These are phyloP conservation scores for Autographa pulchrina DNA, from an alignment of 2,888 invertebrate species.

Conservation along the genomic window DNA sequence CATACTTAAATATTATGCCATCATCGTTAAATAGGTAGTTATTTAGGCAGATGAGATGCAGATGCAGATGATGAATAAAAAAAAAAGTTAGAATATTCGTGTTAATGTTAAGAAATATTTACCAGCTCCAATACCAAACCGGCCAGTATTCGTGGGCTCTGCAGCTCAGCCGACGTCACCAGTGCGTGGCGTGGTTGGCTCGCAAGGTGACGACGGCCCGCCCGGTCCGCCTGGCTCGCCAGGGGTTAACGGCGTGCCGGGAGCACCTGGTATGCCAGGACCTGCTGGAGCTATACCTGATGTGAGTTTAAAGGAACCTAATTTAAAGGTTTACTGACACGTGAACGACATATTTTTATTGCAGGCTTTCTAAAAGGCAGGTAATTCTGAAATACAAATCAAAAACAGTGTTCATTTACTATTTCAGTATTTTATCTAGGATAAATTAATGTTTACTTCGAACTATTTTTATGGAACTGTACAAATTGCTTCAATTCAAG, in stretches of 20 bases:
- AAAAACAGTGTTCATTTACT: background rate
- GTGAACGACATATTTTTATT: too few species aligned
- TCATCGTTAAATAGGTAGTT: too few species aligned
- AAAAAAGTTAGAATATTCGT: too few species aligned
- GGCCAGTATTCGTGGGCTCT: slow-evolving; percentile 56
- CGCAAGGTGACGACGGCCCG: slow-evolving; percentile 88
- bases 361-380: too few species aligned
- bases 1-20: too few species aligned
- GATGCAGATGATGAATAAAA: too few species aligned
- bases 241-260: slow-evolving; percentile 90
- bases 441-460: too few species aligned
- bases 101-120: background rate
- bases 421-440: too few species aligned
- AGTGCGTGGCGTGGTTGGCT: slow-evolving; percentile 86
- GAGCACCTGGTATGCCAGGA: slow-evolving; percentile 92
- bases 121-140: slow-evolving; percentile 57
- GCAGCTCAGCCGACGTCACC: slow-evolving; percentile 70
- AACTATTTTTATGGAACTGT: too few species aligned
- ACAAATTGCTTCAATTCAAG: too few species aligned
- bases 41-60: too few species aligned
- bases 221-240: slow-evolving; percentile 90
- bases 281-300: slow-evolving; percentile 93
- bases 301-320: slow-evolving; percentile 74
- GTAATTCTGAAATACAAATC: background rate
- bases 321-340: too few species aligned